These are phyloP conservation scores for Ruditapes philippinarum DNA, from an alignment of 1,140 invertebrate genomes.

Conservation along the genomic window DNA sequence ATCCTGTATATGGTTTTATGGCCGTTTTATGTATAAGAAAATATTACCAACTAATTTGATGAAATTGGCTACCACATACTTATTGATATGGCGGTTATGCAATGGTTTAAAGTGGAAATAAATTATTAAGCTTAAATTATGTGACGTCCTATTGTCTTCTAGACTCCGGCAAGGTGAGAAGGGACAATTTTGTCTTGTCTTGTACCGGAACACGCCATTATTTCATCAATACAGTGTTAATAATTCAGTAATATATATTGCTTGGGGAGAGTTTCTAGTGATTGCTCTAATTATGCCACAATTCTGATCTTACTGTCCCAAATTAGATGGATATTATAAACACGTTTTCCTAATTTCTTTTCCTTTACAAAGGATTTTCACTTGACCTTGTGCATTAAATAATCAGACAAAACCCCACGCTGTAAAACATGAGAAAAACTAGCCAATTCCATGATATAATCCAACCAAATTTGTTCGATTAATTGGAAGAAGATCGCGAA, in stretches of 20 bases:
- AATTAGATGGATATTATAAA: background rate
- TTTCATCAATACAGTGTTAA: constrained; percentile 7
- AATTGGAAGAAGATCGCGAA: constrained; percentile 26
- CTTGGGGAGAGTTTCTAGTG: background rate
- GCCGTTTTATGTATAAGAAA: background rate
- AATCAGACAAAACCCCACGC: background rate
- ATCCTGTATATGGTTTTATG: constrained; percentile 24
- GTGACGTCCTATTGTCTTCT: background rate
- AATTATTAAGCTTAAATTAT: constrained; percentile 30
- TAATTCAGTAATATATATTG: background rate
- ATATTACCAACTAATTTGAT: constrained; percentile 21
- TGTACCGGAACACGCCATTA: background rate
- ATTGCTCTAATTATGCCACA: background rate
- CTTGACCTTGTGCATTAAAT: background rate
- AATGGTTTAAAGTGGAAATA: background rate
- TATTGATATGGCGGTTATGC: background rate
- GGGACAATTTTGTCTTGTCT: background rate
- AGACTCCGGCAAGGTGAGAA: background rate
- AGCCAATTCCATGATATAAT: background rate
- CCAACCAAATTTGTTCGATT: background rate
- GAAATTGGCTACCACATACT: background rate
- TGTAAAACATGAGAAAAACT: background rate
- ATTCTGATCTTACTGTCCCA: background rate
- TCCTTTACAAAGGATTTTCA: background rate
- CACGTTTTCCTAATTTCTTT: background rate